phyloP scores from a whole-genome alignment of 2,888 invertebrate species.

The Erannis defoliaria region DNA sequence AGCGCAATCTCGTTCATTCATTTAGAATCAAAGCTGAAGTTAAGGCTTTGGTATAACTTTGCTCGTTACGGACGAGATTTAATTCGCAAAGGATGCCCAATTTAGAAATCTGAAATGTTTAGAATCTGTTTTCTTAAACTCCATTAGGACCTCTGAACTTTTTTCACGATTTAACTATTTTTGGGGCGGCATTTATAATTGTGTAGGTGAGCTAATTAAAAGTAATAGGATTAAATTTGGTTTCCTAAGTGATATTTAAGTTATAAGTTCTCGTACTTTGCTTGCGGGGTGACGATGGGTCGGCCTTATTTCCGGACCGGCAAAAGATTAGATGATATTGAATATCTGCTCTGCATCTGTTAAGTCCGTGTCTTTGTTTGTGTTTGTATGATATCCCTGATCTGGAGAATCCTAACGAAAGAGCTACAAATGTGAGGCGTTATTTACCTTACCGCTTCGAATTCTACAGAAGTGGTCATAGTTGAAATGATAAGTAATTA shows the following conservation, averaged over 20 bases:
- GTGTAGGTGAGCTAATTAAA: background rate
- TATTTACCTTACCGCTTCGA: no score
- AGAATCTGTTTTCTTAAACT: conserved; percentile 30
- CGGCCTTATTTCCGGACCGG: no score
- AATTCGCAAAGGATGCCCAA: conserved; percentile 32
- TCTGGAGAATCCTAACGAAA: no score
- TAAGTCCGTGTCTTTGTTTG: no score
- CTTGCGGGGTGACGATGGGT: no score
- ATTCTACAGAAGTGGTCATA: no score
- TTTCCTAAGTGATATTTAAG: background rate
- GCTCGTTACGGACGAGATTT: conserved; percentile 42
- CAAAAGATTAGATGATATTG: no score
- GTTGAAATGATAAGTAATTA: no score
- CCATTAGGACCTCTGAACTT: conserved; percentile 1
- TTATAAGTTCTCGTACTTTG: background rate
- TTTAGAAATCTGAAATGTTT: conserved; percentile 29
- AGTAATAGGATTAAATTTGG: background rate
- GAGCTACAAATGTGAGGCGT: no score
- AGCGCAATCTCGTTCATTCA: conserved; percentile 36
- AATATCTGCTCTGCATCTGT: no score
- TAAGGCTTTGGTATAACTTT: conserved; percentile 35
- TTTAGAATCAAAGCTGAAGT: conserved; percentile 40
- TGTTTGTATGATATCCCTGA: no score
- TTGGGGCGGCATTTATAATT: conserved; percentile 5
- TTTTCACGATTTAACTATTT: conserved; percentile 3